Evolutionary conservation across 2,797 vertebrate species (phyloP), one percentile per base, ranked within the genome.

Genomic region (Acrossocheilus fasciatus): DNA sequence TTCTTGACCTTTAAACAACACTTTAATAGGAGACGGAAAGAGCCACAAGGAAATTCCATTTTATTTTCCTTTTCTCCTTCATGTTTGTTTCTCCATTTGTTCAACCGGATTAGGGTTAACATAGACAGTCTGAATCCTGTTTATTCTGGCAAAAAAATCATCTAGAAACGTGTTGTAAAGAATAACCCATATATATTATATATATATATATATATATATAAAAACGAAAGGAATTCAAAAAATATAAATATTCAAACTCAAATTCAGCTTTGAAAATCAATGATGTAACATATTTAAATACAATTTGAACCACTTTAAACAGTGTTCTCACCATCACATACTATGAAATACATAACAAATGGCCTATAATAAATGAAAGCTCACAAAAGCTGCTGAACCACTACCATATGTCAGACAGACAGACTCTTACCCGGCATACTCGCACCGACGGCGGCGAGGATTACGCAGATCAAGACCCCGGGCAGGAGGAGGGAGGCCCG

Each of bases 361-460:
- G 1, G 1, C 3, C 20, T 54, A 18, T 54, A 15, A 17, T 17
- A 17, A 10, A 64, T 26, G 30, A 41, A 11, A 76, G 36, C 20
- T 69, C 10, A 47, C 15, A 43, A 50, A 84, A 52, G 20, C 7
- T 30, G 7, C 15, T 34, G 4, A 45, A 36, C 10, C 3, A n/a
- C 26, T 4, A 45, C 34, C 73, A 34, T 54, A 54, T 54, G 18
- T 17, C 30, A 66, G 10, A 11, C 23, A 6, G 12, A 23, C 4
- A 12, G 20, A 79, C 34, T 18, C 88, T 88, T 93, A 96, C 95
- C 95, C 92, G 93, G 91, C 2, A 90, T 52, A 81, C 92, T 91
- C 1, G 90, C 89, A n/a, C 89, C 64, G 89, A 89, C 90, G 15
- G 70, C 74, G 45, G 78, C 69, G 4, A 93, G 74, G 73, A 88